Evolutionary conservation across 30 jellyfish, hydroid and myxozoan genomes (phyloP).

Genomic region (Aurelia sp.): DNA sequence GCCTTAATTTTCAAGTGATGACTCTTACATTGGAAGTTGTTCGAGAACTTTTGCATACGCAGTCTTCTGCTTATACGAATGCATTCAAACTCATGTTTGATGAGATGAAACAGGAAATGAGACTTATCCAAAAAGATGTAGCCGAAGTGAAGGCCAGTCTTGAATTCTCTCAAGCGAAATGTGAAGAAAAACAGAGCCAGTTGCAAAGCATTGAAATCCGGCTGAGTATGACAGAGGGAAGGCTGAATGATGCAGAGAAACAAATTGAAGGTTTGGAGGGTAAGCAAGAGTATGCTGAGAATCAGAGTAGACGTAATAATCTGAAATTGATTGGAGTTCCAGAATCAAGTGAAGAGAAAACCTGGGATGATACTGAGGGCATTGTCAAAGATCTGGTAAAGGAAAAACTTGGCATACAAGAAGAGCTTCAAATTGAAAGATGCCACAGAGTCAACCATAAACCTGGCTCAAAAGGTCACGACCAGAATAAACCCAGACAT

Average conservation of each 20-base stretch:
- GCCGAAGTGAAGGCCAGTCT: conserved; percentile 70
- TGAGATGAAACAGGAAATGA: conserved; percentile 68
- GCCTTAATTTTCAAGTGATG: conserved; percentile 46
- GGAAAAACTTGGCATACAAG: conserved; percentile 30
- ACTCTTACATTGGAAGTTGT: conserved; percentile 47
- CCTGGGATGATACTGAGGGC: conserved; percentile 57
- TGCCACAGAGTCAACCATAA: conserved; percentile 64
- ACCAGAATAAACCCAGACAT: conserved; percentile 55
- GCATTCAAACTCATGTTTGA: conserved; percentile 42
- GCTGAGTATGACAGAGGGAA: conserved; percentile 61
- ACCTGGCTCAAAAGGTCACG: conserved; percentile 47
- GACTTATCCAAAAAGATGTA: conserved; percentile 58
- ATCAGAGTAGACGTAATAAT: conserved; percentile 47
- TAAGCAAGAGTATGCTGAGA: conserved; percentile 30
- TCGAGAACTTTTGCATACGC: background rate
- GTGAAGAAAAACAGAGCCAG: conserved; percentile 68
- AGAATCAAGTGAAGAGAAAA: conserved; percentile 47
- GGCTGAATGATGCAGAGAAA: conserved; percentile 41
- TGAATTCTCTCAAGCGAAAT: conserved; percentile 47
- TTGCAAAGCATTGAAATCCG: conserved; percentile 62
- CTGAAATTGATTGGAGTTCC: conserved; percentile 54
- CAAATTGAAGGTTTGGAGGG: conserved; percentile 22
- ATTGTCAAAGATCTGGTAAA: conserved; percentile 53
- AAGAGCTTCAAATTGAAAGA: conserved; percentile 55
- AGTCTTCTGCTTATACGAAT: background rate